A percentile compares a stretch with the other conserved stretches of the same genome.
phyloP scores from a whole-genome alignment of 2,113 vertebrate species.

The Melospiza melodia region DNA sequence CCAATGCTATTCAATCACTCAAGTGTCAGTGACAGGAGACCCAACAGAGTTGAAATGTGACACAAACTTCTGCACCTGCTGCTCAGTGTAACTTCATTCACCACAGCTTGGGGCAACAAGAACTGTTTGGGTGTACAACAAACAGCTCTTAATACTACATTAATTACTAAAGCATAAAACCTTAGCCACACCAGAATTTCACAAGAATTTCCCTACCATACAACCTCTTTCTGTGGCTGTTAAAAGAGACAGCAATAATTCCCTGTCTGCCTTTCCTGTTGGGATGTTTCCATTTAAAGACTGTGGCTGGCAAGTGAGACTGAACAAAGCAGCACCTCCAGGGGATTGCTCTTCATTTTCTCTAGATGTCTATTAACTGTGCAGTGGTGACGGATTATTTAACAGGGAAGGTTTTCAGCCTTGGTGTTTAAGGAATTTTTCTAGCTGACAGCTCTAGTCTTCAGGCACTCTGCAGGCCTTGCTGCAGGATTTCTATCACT shows the following conservation, averaged over 20 bases:
- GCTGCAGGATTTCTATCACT: not conserved
- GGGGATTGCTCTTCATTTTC: not conserved
- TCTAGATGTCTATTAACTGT: not conserved
- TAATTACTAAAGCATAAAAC: not conserved
- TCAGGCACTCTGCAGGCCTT: not conserved
- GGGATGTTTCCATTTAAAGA: not conserved
- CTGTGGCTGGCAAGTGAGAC: not conserved
- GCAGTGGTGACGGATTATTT: not conserved
- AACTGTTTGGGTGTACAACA: not conserved
- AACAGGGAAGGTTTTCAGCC: not conserved
- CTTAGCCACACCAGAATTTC: not conserved
- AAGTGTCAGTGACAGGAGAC: not conserved
- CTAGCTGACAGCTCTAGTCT: slow-evolving; percentile 9
- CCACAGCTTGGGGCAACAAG: not conserved
- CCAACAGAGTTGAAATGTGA: not conserved
- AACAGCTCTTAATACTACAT: not conserved
- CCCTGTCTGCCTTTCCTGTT: not conserved
- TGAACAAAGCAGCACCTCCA: not conserved
- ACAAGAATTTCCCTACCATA: not conserved
- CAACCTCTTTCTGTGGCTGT: not conserved
- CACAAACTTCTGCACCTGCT: not conserved
- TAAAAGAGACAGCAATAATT: not conserved
- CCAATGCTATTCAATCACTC: not conserved
- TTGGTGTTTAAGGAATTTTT: not conserved
- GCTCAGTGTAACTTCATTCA: not conserved